Base-by-base conservation (phyloP, 2,113 vertebrate species). In the Platanista minor region DNA sequence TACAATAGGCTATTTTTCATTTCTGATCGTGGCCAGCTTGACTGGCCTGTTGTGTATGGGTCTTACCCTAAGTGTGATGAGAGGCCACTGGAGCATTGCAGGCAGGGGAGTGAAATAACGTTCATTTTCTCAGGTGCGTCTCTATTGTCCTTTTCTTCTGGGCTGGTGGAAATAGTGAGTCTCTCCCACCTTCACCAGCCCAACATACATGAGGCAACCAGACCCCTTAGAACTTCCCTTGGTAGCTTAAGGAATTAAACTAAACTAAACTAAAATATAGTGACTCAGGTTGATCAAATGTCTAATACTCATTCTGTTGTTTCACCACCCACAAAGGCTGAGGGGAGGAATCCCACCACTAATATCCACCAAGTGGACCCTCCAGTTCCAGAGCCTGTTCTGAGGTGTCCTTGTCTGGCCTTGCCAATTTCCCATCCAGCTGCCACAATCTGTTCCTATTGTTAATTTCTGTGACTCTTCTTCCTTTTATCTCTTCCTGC, bases 401-500 rank as follows among this genome's bases (percentile, higher is more conserved):
- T 49, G 66, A 94, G 23, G 2, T 41, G 5, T 39, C 6, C 12
- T 31, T 17, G 77, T n/a, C 21, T 41, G 95, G 31, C 9, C 78
- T 31, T 36, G 4, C 1, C 67, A 59, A 33, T 91, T 31, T 94
- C 10, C 61, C 15, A n/a, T 64, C 93, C 54, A 93, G 59, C n/a
- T 21, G 23, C 54, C 43, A 3, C 2, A 0, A 0, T 27, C 71
- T 95, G 33, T 96, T 87, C 21, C 13, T 91, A 13, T 54, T 59
- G 29, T 94, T 87, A 61, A 88, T 83, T 89, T 43, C 52, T 69
- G 0, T 61, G 14, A 84, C 15, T 7, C 64, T 23, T 41, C 0
- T 87, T 95, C 78, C n/a, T 96, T 98, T 95, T 25, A 29, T 46
- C 21, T 74, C 69, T 69, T 94, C 10, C 78, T 77, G 54, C 27